Evolutionary conservation across 1,140 invertebrate species (phyloP).

Genomic region (Caenorhabditis brenneri): DNA sequence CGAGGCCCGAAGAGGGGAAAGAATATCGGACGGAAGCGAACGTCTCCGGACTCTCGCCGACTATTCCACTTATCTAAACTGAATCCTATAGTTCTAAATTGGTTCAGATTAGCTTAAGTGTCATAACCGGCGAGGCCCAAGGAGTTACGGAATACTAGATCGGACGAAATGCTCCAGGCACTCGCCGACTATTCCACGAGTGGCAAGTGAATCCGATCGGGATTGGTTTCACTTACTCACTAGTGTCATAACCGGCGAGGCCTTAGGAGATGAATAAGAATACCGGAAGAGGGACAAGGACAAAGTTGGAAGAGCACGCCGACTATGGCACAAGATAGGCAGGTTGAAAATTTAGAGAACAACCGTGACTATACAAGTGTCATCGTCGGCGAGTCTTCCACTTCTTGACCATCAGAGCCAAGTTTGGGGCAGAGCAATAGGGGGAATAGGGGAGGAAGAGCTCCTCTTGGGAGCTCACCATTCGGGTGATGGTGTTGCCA

Average conservation of each 20-base stretch:
- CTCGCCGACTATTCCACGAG: too few species aligned
- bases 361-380: not conserved
- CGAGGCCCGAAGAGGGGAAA: not conserved
- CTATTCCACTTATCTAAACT: not conserved
- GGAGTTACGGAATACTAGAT: not conserved
- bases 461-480: not conserved
- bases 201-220: not conserved
- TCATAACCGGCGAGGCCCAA: slow-evolving; percentile 15
- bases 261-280: not conserved
- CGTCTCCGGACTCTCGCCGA: too few species aligned
- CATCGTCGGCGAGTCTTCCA: not conserved
- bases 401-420: not conserved
- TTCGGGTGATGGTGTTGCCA: not conserved
- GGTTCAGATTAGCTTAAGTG: not conserved
- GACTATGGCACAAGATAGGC: not conserved
- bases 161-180: too few species aligned
- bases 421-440: not conserved
- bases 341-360: not conserved
- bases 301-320: not conserved
- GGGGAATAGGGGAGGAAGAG: not conserved
- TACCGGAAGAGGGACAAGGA: not conserved
- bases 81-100: not conserved
- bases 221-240: too few species aligned
- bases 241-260: not conserved
- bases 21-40: not conserved